Base-by-base conservation (phyloP, 1,140 invertebrate genomes). In the Zaprionus gabonicus region DNA sequence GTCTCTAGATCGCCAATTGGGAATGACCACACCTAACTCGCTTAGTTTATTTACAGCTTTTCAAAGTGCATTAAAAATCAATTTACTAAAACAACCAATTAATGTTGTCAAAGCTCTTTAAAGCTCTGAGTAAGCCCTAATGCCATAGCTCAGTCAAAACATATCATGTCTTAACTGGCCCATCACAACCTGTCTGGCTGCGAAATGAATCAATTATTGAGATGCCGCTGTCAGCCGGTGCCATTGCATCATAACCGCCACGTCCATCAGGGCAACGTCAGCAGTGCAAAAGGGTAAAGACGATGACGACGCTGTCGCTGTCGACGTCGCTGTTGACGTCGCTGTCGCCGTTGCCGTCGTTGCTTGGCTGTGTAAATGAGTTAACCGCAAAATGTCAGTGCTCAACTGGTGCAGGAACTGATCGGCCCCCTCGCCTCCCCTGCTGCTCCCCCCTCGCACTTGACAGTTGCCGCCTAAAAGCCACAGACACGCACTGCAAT, bases 311-410 rank as follows among this genome's bases (percentile, higher is more conserved):
- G 9, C 9, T 0, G 31, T 10, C 0, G 9, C 31, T 2, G 28
- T 28, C 1, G 31, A 9, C 31, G 9, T 34, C 3, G 28, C 28
- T 3, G 28, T n/a, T n/a, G n/a, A n/a, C n/a, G n/a, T n/a, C n/a
- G 9, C 3, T 1, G 31, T 31, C 3, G 31, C 1, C 31, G 31
- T 31, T 3, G 28, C 28, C 9, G 28, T 31, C 31, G 70, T 59
- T 23, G 73, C 56, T 76, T 76, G 41, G 65, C 78, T 78, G 68
- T 70, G 71, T 80, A 84, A 87, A 87, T 88, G 78, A 88, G 84
- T 88, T 84, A 71, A 87, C 84, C 84, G 87, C 84, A 84, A 87
- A 84, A 90, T 84, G 84, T 84, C 84, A 87, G 71, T 80, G 64
- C 56, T 79, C 68, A 70, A 60, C 74, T 58, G 71, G 73, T 38